Conservation (phyloP, 2,113 vertebrate species). For the Phaetusa simplex region DNA sequence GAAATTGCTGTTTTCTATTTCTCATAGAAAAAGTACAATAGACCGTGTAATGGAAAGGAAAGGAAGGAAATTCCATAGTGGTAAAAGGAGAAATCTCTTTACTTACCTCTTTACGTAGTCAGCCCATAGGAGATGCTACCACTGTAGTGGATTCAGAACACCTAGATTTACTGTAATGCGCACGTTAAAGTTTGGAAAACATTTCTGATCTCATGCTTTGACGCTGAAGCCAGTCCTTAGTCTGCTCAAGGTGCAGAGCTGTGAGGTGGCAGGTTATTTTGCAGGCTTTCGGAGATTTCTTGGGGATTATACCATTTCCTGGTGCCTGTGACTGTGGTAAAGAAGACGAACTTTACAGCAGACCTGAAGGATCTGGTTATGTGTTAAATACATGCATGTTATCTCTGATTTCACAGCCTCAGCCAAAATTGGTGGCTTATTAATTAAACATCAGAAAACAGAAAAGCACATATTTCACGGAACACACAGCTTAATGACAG, state of each 20-base stretch:
- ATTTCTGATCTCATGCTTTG: background rate
- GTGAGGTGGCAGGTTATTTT: background rate
- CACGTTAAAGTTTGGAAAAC: background rate
- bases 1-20: background rate
- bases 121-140: background rate
- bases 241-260: background rate
- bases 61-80: background rate
- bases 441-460: background rate
- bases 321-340: background rate
- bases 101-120: background rate
- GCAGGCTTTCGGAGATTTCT: background rate
- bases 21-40: background rate
- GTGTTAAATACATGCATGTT: background rate
- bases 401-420: background rate
- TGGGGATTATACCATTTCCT: background rate
- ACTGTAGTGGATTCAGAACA: background rate
- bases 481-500: background rate
- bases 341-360: background rate
- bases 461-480: background rate
- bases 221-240: background rate
- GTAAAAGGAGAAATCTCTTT: background rate
- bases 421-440: background rate
- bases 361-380: background rate
- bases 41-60: background rate
- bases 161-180: background rate